A percentile compares a stretch with the other conserved stretches of the same genome.
These are phyloP conservation scores for Acomys russatus DNA, from an alignment of 2,797 vertebrate species.

Conservation along the genomic window DNA sequence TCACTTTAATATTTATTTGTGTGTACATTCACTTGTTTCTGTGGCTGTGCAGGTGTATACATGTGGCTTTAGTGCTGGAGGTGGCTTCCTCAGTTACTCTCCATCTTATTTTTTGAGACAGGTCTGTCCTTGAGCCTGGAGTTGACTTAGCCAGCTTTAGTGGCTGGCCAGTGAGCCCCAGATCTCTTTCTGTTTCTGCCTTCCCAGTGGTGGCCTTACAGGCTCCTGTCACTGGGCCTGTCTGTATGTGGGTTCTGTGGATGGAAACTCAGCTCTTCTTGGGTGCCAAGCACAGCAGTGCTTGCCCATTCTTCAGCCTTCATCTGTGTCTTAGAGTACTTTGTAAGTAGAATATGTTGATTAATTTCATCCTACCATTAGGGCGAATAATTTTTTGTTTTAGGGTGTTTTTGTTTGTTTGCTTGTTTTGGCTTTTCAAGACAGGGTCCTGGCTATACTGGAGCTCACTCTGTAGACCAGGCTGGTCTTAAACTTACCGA, in stretches of 20 bases:
- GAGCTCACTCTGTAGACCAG: no score
- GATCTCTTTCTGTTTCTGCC: no score
- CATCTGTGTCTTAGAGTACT: slow-evolving; percentile 2
- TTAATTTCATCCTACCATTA: neutral
- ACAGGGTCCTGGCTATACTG: no score
- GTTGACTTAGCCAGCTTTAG: neutral
- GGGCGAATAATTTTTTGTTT: no score
- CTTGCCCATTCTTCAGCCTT: neutral
- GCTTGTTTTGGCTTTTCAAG: no score
- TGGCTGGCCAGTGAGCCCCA: neutral
- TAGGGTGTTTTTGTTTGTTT: no score
- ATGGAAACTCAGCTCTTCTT: no score
- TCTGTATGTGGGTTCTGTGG: no score
- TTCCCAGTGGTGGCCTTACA: no score
- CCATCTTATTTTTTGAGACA: neutral
- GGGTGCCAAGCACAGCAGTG: no score
- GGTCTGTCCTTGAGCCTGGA: neutral
- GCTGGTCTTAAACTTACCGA: no score
- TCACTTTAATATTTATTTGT: neutral
- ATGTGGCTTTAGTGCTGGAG: neutral
- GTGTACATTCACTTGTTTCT: neutral
- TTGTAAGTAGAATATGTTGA: slow-evolving; percentile 24
- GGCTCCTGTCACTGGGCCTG: no score
- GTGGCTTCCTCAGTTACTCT: neutral
- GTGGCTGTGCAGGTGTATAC: neutral